Base-by-base conservation (phyloP, 2,113 vertebrate genomes). In the Corythornis vintsioides region DNA sequence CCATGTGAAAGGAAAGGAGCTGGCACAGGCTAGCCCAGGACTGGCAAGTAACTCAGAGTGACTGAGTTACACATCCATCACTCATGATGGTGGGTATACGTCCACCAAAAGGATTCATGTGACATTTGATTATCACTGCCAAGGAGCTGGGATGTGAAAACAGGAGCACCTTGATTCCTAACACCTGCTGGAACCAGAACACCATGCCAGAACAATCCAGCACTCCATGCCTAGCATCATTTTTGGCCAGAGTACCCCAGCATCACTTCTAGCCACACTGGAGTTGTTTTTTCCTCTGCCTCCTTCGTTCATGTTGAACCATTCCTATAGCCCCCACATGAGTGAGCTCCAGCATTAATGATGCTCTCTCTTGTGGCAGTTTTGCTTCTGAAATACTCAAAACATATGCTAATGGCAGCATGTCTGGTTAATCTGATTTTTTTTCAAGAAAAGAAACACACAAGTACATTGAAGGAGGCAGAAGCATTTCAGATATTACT, bases 151-250 rank as follows among this genome's bases (percentile, higher is more conserved):
- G 14, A 83, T 40, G 67, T 53, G 75, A 85, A 67, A 56, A 52
- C 14, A 53, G 20, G 21, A 87, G 33, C 0, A 2, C 20, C n/a
- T 65, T 48, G 28, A 70, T 22, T 82, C 38, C 25, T 48, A 70
- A 38, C 31, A 64, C 33, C 21, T 42, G 15, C 75, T 70, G 65
- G 21, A 72, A 88, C 69, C 14, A 26, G 38, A 89, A 79, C 42
- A 25, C 35, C 1, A 1, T 10, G 10, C n/a, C 63, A 83, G 35
- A 83, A 77, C 5, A 7, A 78, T 20, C 6, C 52, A 81, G 33
- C 43, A 66, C 10, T 2, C 26, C 81, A 43, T 15, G 10, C 9
- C n/a, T 69, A 67, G 43, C 24, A 47, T 4, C 0, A 0, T 5
- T 70, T 91, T 50, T 72, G 61, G 35, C 13, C 33, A 38, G 71